These are phyloP conservation scores for Sprattus sprattus DNA, from an alignment of 2,113 vertebrate species.

Conservation along the genomic window DNA sequence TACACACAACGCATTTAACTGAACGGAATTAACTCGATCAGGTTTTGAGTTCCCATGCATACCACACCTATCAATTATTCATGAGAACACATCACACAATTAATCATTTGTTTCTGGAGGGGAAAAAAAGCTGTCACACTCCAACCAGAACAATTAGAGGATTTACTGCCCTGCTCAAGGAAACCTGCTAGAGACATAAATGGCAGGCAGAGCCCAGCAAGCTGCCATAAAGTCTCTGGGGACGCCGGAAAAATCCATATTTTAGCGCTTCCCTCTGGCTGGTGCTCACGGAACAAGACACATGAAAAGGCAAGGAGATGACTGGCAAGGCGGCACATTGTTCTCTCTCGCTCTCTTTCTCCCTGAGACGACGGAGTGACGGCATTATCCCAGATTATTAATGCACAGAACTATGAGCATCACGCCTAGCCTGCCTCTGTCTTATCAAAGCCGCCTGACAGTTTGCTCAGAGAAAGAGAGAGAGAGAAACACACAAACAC, in stretches of 20 bases:
- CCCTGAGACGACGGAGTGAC: conserved; percentile 24
- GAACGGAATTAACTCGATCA: not conserved
- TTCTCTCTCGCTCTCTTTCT: conserved; percentile 38
- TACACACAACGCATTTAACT: not conserved
- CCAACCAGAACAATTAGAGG: conserved; percentile 8
- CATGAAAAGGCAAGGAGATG: conserved; percentile 7
- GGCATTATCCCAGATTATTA: conserved; percentile 47
- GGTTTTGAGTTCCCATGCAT: not conserved
- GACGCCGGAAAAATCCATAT: not conserved
- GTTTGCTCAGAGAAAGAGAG: conserved; percentile 30
- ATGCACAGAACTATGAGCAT: conserved; percentile 48
- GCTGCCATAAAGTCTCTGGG: not conserved
- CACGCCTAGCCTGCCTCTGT: conserved; percentile 32
- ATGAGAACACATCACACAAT: conserved; percentile 9
- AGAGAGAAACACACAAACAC: not conserved
- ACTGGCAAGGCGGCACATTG: conserved; percentile 47
- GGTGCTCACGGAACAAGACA: not conserved
- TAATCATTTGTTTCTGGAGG: not conserved
- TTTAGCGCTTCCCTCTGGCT: not conserved
- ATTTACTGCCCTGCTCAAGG: not conserved
- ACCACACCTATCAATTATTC: not conserved
- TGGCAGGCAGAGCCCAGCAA: not conserved
- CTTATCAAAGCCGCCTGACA: conserved; percentile 39
- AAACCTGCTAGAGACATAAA: not conserved
- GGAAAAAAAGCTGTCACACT: not conserved